Conservation (phyloP, 2,113 vertebrate species). For the Pseudois nayaur region DNA sequence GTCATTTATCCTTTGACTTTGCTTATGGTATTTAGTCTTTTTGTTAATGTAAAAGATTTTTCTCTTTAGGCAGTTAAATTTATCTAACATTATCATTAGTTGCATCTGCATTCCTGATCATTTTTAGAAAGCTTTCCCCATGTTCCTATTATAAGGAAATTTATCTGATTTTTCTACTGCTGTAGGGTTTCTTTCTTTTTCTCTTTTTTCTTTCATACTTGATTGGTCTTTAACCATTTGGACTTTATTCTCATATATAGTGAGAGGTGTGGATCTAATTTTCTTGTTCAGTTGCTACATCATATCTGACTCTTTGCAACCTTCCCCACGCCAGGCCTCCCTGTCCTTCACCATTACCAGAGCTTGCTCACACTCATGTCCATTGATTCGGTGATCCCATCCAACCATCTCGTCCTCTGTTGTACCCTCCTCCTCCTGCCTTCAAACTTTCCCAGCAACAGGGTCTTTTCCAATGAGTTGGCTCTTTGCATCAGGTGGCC, state of each 20-base stretch:
- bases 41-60: background rate
- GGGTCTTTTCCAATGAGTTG: background rate
- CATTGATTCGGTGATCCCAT: background rate
- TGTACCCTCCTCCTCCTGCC: background rate
- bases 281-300: background rate
- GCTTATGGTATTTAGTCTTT: background rate
- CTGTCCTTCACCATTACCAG: background rate
- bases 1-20: background rate
- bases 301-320: background rate
- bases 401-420: background rate
- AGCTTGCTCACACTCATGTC: background rate
- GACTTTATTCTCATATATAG: background rate
- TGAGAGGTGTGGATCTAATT: background rate
- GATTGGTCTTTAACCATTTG: background rate
- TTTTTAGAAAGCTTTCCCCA: background rate
- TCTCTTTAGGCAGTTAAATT: background rate
- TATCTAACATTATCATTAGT: background rate
- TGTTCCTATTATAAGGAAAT: background rate
- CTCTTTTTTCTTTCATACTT: background rate
- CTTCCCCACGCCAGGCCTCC: background rate
- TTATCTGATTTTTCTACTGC: background rate
- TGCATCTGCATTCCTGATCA: background rate
- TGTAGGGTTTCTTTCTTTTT: background rate
- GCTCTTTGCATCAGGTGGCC: background rate
- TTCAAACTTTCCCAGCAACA: background rate